Conservation (phyloP, 2,888 invertebrate species). For the Formica aserva region DNA sequence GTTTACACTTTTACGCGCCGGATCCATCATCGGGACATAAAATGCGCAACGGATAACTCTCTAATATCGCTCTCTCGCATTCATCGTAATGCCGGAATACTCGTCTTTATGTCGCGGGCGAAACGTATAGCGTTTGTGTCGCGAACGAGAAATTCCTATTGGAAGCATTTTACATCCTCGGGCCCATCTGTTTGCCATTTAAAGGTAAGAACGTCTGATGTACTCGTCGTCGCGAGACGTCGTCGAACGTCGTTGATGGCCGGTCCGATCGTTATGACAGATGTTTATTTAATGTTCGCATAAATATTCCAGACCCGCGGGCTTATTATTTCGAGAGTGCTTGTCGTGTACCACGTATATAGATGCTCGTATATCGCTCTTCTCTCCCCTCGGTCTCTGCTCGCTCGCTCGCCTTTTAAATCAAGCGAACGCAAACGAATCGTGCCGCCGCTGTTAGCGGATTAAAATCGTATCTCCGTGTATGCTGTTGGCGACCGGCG, state of each 20-base stretch:
- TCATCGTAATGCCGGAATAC: constrained; percentile 40
- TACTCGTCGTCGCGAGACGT: constrained; percentile 23
- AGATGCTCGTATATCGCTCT: background rate
- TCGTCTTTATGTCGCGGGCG: constrained; percentile 28
- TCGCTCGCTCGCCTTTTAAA: constrained; percentile 68
- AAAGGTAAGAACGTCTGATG: constrained; percentile 46
- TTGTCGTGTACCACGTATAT: constrained; percentile 51
- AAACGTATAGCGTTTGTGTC: constrained; percentile 10
- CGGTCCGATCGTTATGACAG: constrained; percentile 69
- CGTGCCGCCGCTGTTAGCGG: constrained; percentile 79
- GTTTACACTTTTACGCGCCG: constrained; percentile 37
- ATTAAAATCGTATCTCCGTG: constrained; percentile 80
- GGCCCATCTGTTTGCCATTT: constrained; percentile 54
- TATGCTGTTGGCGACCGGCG: constrained; percentile 50
- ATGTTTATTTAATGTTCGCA: constrained; percentile 76
- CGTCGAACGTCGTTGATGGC: constrained; percentile 35
- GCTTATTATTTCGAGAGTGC: constrained; percentile 67
- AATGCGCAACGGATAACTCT: constrained; percentile 32
- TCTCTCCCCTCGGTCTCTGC: background rate
- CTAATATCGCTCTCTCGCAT: constrained; percentile 34
- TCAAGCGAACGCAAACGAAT: constrained; percentile 80
- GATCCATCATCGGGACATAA: constrained; percentile 37
- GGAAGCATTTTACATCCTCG: constrained; percentile 29
- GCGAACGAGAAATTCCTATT: constrained; percentile 15
- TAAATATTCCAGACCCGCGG: constrained; percentile 65